phyloP scores from a whole-genome alignment of 2,888 invertebrate genomes.

The Eugnorisma glareosa region DNA sequence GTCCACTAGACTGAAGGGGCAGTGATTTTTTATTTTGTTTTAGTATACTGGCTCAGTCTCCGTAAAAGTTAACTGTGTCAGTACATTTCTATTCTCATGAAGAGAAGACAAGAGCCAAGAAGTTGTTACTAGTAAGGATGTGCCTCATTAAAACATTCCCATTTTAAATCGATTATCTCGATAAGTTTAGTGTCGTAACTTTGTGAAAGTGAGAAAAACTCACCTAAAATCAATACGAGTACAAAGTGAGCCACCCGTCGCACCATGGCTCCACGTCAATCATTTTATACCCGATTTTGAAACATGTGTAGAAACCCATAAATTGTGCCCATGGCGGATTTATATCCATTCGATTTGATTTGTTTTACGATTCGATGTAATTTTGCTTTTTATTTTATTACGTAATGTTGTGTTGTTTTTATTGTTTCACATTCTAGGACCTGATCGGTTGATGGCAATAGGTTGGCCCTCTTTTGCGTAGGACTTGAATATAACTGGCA shows the following conservation, averaged over 20 bases:
- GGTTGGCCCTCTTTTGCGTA: not conserved
- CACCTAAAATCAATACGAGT: slow-evolving; percentile 56
- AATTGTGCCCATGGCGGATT: slow-evolving; percentile 50
- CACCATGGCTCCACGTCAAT: slow-evolving; percentile 54
- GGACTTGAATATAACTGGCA: not conserved
- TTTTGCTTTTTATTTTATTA: slow-evolving; percentile 41
- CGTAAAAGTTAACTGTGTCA: not conserved
- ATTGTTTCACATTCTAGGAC: slow-evolving; percentile 18
- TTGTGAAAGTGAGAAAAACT: slow-evolving; percentile 27
- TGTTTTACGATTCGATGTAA: slow-evolving; percentile 45
- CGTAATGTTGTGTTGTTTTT: slow-evolving; percentile 28
- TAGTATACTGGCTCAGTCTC: not conserved
- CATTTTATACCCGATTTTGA: slow-evolving; percentile 45
- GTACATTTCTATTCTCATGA: not conserved
- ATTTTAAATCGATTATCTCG: not conserved
- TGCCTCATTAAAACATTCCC: not conserved
- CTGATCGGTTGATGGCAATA: not conserved
- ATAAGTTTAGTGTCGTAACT: not conserved
- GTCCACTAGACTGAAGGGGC: not conserved
- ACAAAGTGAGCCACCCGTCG: slow-evolving; percentile 31
- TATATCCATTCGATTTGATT: slow-evolving; percentile 59
- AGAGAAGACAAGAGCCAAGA: not conserved
- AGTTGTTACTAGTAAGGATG: not conserved
- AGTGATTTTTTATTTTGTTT: not conserved
- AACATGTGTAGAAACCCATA: slow-evolving; percentile 52